Evolutionary conservation across 1,140 invertebrate species (phyloP), one percentile per base, ranked within the genome.

Genomic region (Bombyx mandarina): DNA sequence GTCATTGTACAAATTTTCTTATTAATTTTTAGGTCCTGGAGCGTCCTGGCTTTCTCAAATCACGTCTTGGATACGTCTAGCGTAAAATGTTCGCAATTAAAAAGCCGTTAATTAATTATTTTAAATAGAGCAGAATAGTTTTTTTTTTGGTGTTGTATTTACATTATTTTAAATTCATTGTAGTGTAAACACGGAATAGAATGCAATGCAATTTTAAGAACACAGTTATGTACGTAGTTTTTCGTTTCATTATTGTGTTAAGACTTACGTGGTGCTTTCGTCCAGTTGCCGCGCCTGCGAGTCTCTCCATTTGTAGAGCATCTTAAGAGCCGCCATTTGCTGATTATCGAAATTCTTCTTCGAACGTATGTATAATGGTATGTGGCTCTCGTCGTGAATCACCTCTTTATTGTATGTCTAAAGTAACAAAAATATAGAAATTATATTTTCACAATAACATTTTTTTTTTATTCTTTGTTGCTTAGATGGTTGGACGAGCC

Each of bases 251-350:
- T 35, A 35, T 55, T 69, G 61, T 60, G 58, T 52, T 43, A 2
- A 53, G 26, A 79, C 88, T 88, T 80, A 94, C 91, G 89, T 91
- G 10, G 87, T 88, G 77, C 97, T 98, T 80, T 99, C 98, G 85
- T 99, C 98, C 75, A 98, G 93, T 48, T 91, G 73, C 48, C 98
- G 88, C 0, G 98, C 98, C 6, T 93, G 90, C 22, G 84, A 71
- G 84, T 99, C 97, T 52, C 98, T 88, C 98, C 98, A 99, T 26
- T 88, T 88, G 75, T 93, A 98, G 0, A 99, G 77, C 67, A 94
- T 89, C 62, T 93, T 92, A 2, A 99, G 81, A 0, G 97, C 97
- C 63, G 90, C 91, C 67, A 98, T 71, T 82, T 99, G 98, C 22
- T 91, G 89, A 63, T 94, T 93, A 75, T 98, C 96, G 71, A 99